phyloP scores from a whole-genome alignment of 2,797 vertebrate species.

The Pseudochaenichthys georgianus region DNA sequence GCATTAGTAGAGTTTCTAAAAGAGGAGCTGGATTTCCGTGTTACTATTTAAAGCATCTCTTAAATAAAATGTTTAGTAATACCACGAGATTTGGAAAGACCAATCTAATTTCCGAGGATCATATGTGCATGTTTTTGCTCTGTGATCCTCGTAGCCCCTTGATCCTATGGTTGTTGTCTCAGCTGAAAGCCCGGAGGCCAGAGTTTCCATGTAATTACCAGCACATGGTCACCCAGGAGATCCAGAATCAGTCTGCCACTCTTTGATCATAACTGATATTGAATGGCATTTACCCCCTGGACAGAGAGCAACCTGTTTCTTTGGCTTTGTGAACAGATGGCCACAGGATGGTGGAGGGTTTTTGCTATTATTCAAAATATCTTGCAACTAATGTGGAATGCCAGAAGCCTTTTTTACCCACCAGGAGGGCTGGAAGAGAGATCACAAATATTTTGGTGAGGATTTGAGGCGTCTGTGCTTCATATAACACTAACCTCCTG shows the following conservation, averaged over 20 bases:
- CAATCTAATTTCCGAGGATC: slow-evolving; percentile 8
- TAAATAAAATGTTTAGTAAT: neutral
- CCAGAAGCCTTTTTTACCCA: slow-evolving; percentile 60
- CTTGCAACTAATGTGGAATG: slow-evolving; percentile 51
- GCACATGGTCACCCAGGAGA: slow-evolving; percentile 63
- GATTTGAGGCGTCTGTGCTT: slow-evolving; percentile 50
- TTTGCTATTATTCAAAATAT: slow-evolving; percentile 71
- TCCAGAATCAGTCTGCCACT: slow-evolving; percentile 46
- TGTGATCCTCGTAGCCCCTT: slow-evolving; percentile 15
- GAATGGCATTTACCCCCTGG: slow-evolving; percentile 70
- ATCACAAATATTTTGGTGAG: slow-evolving; percentile 56
- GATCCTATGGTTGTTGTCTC: slow-evolving; percentile 46
- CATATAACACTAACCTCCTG: slow-evolving; percentile 51
- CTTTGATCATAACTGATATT: slow-evolving; percentile 75
- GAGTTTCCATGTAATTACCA: slow-evolving; percentile 65
- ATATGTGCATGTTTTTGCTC: slow-evolving; percentile 3
- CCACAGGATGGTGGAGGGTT: slow-evolving; percentile 60
- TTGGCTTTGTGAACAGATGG: slow-evolving; percentile 73
- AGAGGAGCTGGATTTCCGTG: neutral
- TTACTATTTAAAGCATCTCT: neutral
- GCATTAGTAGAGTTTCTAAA: neutral
- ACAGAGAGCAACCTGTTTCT: slow-evolving; percentile 61
- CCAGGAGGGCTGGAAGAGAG: slow-evolving; percentile 53
- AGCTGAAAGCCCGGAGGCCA: slow-evolving; percentile 39
- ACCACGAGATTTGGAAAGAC: slow-evolving; percentile 2